Conservation (phyloP, 1,140 invertebrate genomes). For the Anthonomus grandis region DNA sequence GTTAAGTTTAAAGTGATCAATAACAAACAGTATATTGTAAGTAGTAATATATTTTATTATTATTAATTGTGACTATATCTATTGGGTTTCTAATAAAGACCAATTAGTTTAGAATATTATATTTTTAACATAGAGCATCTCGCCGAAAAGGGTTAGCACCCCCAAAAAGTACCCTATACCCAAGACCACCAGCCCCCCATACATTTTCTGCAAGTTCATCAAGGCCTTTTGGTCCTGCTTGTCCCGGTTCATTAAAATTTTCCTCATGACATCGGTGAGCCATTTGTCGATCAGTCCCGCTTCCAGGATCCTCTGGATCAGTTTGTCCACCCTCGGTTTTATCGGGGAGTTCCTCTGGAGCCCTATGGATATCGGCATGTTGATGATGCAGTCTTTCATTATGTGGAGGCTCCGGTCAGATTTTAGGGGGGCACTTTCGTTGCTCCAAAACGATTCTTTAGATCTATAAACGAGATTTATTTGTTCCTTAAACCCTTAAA, state of each 20-base stretch:
- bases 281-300: constrained; percentile 75
- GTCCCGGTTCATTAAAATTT: constrained; percentile 46
- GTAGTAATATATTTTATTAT: not conserved
- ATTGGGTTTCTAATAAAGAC: constrained; percentile 4
- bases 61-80: not conserved
- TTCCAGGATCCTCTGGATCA: constrained; percentile 65
- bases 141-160: constrained; percentile 55
- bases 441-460: too few relatives aligned
- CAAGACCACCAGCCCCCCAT: constrained; percentile 69
- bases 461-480: too few relatives aligned
- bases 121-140: constrained; percentile 63
- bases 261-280: constrained; percentile 68
- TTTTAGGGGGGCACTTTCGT: constrained; percentile 13
- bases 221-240: constrained; percentile 60
- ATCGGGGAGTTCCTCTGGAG: constrained; percentile 78
- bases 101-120: too few relatives aligned
- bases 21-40: too few relatives aligned
- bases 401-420: constrained; percentile 66
- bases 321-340: constrained; percentile 64
- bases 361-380: constrained; percentile 73
- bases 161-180: constrained; percentile 64
- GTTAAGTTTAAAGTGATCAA: too few relatives aligned
- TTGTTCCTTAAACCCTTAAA: too few relatives aligned
- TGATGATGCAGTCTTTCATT: constrained; percentile 74
- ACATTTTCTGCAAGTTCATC: constrained; percentile 72